Conservation (phyloP, 2,797 vertebrate genomes). For the Chelonia mydas region DNA sequence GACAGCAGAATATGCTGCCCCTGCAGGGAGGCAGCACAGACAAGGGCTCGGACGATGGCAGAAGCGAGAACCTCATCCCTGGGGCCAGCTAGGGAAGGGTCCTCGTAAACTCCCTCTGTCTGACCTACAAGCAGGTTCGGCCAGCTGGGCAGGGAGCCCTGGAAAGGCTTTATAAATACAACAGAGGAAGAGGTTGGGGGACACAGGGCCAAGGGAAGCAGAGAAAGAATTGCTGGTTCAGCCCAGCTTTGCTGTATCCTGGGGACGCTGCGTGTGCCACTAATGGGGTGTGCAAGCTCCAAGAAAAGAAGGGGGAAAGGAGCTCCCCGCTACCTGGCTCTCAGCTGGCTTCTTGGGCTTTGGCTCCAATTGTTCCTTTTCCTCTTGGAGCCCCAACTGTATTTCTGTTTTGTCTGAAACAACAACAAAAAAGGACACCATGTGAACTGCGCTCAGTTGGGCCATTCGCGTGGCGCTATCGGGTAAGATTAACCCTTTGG, state of each 20-base stretch:
- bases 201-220: neutral
- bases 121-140: too few relatives aligned
- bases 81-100: neutral
- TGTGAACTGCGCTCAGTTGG: rapidly evolving
- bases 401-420: conserved; percentile 87
- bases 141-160: neutral
- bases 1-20: neutral
- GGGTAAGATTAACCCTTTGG: neutral
- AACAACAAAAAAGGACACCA: neutral
- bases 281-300: rapidly evolving
- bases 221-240: neutral
- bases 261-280: rapidly evolving
- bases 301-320: neutral
- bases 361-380: conserved; percentile 87
- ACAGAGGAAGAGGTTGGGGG: neutral
- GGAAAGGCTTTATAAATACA: too few relatives aligned
- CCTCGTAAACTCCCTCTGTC: neutral
- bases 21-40: neutral
- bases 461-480: rapidly evolving
- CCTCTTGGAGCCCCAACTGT: conserved; percentile 83
- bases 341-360: conserved; percentile 85
- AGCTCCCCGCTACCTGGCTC: conserved; percentile 82
- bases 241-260: neutral
- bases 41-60: neutral
- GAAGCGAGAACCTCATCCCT: neutral